Evolutionary conservation across 2,888 invertebrate species (phyloP).

Genomic region (Agapostemon virescens): DNA sequence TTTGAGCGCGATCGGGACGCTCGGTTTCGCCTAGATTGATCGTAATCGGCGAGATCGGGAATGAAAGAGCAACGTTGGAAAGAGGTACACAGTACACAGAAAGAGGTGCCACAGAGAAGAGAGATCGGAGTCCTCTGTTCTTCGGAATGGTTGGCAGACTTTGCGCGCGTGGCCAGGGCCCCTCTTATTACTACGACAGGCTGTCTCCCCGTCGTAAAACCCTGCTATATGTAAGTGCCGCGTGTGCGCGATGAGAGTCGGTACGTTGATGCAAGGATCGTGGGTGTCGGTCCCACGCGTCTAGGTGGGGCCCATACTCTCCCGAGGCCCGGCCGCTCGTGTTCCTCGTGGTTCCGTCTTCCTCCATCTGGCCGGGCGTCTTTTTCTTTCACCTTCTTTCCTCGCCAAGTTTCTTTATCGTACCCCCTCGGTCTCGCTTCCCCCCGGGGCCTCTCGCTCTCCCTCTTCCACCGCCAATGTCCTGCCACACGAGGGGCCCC

Average conservation of each 20-base stretch:
- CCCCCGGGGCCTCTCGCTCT: constrained; percentile 4
- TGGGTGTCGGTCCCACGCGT: constrained; percentile 81
- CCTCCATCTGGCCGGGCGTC: constrained; percentile 1
- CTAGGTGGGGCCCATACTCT: constrained; percentile 77
- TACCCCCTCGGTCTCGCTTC: constrained; percentile 37
- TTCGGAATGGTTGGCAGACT: constrained; percentile 59
- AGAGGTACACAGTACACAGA: constrained; percentile 41
- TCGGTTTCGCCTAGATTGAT: constrained; percentile 14
- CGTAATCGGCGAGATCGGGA: constrained; percentile 65
- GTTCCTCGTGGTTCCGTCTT: constrained; percentile 46
- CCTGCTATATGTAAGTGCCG: constrained; percentile 68
- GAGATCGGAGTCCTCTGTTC: constrained; percentile 53
- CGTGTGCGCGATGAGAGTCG: constrained; percentile 69
- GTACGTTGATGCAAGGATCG: constrained; percentile 73
- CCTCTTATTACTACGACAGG: constrained; percentile 73
- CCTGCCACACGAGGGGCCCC: constrained; percentile 52
- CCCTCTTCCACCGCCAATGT: constrained; percentile 19
- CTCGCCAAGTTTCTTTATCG: constrained; percentile 33
- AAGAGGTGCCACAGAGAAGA: constrained; percentile 47
- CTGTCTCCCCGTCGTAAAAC: constrained; percentile 73
- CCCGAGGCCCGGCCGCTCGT: constrained; percentile 55
- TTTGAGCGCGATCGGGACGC: constrained; percentile 32
- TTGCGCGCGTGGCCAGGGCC: constrained; percentile 68
- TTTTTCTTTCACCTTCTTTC: constrained; percentile 51
- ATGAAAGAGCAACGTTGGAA: constrained; percentile 65